Evolutionary conservation across 2,797 vertebrate species (phyloP), one percentile per base, ranked within the genome.

Genomic region (Glyptemys insculpta): DNA sequence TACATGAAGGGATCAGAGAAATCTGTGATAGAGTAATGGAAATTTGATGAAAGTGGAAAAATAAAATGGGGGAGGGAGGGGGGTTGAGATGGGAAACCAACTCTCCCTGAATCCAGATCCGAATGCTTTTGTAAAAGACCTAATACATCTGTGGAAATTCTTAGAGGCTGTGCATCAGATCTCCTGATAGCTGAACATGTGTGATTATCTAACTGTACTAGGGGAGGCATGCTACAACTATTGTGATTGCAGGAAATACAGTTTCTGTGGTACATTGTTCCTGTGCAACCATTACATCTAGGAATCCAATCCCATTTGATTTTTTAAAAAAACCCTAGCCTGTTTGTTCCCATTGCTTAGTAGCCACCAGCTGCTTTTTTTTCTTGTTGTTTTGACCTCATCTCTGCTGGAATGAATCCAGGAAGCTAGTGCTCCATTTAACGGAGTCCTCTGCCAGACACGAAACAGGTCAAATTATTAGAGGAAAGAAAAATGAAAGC

Each of bases 401-500:
- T 98, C 91, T 80, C 8, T 2, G 34, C 88, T 98, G 97, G 96
- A 98, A 92, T 0, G 2, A 82, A 88, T 94, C 96, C 97, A 98
- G 95, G 85, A 91, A 97, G 81, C 0, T 90, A 97, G 90, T 89
- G 93, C 86, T 97, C 83, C 79, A 91, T 92, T 96, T 96, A 87
- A 82, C 23, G 84, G 93, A 3, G 41, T 86, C 88, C 90, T 92
- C 91, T 97, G 96, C 96, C 97, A 98, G 97, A 97, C 97, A 97
- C 74, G 84, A 91, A 97, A 92, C 95, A 97, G 98, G 98, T 98
- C 98, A 97, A 83, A 92, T 97, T 97, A 96, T 97, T 93, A 96
- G 96, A 97, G 59, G 50, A 86, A 83, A 96, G 84, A 96, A 94
- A 97, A 98, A 97, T 87, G 85, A 96, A 95, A 94, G 96, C 82